Percentiles rank a stretch among this genome's conserved stretches.
phyloP scores from a whole-genome alignment of 2,888 invertebrate species.

The Papilio demoleus region DNA sequence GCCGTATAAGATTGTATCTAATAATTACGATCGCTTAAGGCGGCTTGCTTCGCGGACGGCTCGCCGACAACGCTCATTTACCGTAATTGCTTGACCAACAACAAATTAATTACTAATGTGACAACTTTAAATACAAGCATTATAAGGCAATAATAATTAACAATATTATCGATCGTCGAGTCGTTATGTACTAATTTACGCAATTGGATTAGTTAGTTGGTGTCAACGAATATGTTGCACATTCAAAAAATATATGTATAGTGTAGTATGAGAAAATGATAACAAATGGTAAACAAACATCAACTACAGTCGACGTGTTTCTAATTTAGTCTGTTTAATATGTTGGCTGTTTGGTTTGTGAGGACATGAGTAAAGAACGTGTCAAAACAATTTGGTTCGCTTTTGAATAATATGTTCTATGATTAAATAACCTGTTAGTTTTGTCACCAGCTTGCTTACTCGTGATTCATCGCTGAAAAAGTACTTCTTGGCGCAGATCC shows the following conservation, averaged over 20 bases:
- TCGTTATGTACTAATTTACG: constrained; percentile 47
- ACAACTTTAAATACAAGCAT: constrained; percentile 66
- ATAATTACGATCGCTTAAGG: constrained; percentile 73
- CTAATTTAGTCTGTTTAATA: constrained; percentile 21
- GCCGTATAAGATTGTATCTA: constrained; percentile 63
- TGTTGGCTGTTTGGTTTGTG: constrained; percentile 38
- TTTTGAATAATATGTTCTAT: constrained; percentile 31
- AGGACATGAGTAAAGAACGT: constrained; percentile 32
- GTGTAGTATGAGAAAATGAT: not conserved
- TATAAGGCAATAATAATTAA: constrained; percentile 60
- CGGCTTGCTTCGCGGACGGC: constrained; percentile 61
- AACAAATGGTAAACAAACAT: constrained; percentile 10
- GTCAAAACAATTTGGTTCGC: constrained; percentile 31
- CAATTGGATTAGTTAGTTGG: constrained; percentile 36
- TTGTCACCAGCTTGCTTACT: constrained; percentile 33
- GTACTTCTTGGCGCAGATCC: constrained; percentile 30
- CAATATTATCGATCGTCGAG: constrained; percentile 58
- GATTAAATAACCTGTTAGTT: constrained; percentile 39
- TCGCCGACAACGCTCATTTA: constrained; percentile 64
- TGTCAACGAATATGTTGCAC: not conserved
- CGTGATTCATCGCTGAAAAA: constrained; percentile 31
- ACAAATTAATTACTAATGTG: constrained; percentile 77
- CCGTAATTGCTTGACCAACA: constrained; percentile 71
- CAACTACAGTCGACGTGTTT: constrained; percentile 3
- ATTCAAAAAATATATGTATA: not conserved